These are phyloP conservation scores for Spea bombifrons DNA, from an alignment of 2,113 vertebrate genomes.

Conservation along the genomic window DNA sequence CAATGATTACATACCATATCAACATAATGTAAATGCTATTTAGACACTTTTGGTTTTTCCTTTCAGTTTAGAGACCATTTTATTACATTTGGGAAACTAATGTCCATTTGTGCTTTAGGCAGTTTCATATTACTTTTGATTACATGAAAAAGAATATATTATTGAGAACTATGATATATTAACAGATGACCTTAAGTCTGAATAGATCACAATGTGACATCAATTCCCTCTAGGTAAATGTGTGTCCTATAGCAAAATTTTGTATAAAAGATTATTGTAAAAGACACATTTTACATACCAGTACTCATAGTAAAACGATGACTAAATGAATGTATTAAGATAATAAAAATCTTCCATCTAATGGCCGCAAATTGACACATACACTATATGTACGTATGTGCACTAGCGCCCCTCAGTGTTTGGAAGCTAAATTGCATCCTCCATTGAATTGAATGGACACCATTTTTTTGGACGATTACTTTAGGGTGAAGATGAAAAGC, in stretches of 20 bases:
- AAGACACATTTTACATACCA: not conserved
- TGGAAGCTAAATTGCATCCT: too few relatives aligned
- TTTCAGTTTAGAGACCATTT: not conserved
- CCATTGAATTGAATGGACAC: too few relatives aligned
- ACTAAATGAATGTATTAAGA: not conserved
- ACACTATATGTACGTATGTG: too few relatives aligned
- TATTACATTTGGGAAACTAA: not conserved
- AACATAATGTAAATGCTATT: too few relatives aligned
- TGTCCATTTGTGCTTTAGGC: not conserved
- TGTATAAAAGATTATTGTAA: not conserved
- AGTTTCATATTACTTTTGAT: constrained; percentile 2
- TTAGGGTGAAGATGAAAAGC: too few relatives aligned
- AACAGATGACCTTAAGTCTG: not conserved
- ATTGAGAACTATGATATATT: not conserved
- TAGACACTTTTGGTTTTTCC: not conserved
- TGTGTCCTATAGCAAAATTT: not conserved
- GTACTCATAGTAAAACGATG: not conserved
- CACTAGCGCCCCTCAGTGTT: too few relatives aligned
- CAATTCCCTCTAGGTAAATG: not conserved
- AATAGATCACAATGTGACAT: not conserved
- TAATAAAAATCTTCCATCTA: too few relatives aligned
- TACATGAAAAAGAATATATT: not conserved
- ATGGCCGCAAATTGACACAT: too few relatives aligned
- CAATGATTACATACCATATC: too few relatives aligned
- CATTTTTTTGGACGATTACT: too few relatives aligned